Conservation (phyloP, 2,888 invertebrate species). For the Cataglyphis livida region DNA sequence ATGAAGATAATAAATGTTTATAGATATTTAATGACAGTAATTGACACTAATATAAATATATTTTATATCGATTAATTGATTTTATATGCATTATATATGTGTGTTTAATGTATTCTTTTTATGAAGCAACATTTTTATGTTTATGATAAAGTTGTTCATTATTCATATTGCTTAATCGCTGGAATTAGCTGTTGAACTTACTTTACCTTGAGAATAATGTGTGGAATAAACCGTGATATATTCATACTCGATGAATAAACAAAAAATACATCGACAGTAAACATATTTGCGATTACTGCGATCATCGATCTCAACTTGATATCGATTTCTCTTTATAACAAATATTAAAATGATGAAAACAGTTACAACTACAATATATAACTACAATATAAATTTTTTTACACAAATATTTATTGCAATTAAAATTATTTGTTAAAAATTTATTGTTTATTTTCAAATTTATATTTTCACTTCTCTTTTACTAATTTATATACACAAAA, state of each 20-base stretch:
- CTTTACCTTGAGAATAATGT: conserved; percentile 62
- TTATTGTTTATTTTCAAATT: not conserved
- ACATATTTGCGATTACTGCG: conserved; percentile 26
- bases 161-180: conserved; percentile 60
- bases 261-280: conserved; percentile 51
- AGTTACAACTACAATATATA: too few species aligned
- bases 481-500: not conserved
- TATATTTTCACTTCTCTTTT: not conserved
- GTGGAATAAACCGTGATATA: conserved; percentile 59
- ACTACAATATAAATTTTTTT: not conserved
- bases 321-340: not conserved
- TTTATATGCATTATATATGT: not conserved
- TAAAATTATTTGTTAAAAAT: not conserved
- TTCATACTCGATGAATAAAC: conserved; percentile 48
- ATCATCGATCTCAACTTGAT: conserved; percentile 60
- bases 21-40: not conserved
- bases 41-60: not conserved
- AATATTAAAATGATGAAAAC: not conserved
- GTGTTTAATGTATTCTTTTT: not conserved
- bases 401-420: not conserved
- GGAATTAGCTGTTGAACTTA: conserved; percentile 59
- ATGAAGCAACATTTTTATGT: not conserved
- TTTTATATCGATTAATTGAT: not conserved
- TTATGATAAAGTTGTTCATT: not conserved
- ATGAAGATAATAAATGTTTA: not conserved